Base-by-base conservation (phyloP, 30 jellyfish, hydroid and myxozoan species). In the Aurelia sp. region DNA sequence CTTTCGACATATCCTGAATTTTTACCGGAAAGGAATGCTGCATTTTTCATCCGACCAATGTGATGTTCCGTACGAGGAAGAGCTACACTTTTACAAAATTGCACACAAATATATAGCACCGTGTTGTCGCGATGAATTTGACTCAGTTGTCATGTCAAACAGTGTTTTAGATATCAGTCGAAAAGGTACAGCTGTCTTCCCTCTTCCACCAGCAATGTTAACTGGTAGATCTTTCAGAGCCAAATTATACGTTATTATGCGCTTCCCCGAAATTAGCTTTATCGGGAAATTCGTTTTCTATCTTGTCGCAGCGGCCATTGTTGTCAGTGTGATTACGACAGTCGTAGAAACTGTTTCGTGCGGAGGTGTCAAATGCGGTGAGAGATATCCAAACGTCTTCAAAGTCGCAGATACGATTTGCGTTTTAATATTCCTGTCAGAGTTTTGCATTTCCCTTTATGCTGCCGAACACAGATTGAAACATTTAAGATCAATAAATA, bases 51-150 rank as follows among this genome's bases (percentile, higher is more conserved):
- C 81, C 53, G 91, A 68, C 13, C 92, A 89, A 16, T 89, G 97
- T 87, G 97, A 91, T 41, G 84, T 80, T 30, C 97, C 97, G 19
- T 89, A 89, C 80, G 97, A 89, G 8, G 97, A 89, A 63, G 97
- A 89, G 70, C 82, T 89, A 41, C 33, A 30, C 41, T 89, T 89
- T 57, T 89, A 89, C 88, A 84, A 90, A 21, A 89, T 89, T 62
- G 89, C 80, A 40, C 58, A 86, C 44, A 88, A 72, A 15, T 67
- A 76, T 67, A 81, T 89, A 4, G 97, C 88, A 38, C 74, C 91
- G 22, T 89, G 97, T 47, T 89, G 97, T 63, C 87, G 90, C 4
- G 97, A 82, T 15, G 97, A 89, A 67, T 89, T 67, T 72, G 97
- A 89, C 20, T 60, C 92, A 5, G 33, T 71, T 51, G 62, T 53